Percentiles rank a stretch among this genome's conserved stretches.
phyloP scores from a whole-genome alignment of 1,140 invertebrate species.

The Bombus vancouverensis region DNA sequence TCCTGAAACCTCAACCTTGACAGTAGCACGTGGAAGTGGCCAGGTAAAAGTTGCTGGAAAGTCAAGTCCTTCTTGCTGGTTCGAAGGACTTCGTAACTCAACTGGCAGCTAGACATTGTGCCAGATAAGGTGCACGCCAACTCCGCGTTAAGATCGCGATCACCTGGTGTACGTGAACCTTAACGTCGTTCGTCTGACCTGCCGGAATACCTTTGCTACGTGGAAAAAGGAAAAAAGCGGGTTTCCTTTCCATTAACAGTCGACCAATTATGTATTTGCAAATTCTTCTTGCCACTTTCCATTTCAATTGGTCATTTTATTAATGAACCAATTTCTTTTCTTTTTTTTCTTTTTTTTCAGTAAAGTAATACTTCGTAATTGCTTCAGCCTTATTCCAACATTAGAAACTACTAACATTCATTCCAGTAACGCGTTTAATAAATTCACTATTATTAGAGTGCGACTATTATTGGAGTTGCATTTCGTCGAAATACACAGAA shows the following conservation, averaged over 20 bases:
- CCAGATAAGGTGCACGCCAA: conserved; percentile 75
- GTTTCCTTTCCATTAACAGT: conserved; percentile 6
- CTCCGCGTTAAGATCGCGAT: conserved; percentile 74
- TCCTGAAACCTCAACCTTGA: conserved; percentile 59
- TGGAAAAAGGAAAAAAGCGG: no score
- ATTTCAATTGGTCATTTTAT: no score
- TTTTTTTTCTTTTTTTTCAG: no score
- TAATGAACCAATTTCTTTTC: no score
- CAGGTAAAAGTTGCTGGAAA: conserved; percentile 23
- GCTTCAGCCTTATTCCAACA: no score
- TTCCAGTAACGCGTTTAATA: no score
- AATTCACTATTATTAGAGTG: no score
- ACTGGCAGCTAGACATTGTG: conserved; percentile 8
- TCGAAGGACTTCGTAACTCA: conserved; percentile 30
- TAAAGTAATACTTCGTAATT: no score
- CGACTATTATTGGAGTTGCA: no score
- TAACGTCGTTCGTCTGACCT: conserved; percentile 22
- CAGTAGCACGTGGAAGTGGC: neutral
- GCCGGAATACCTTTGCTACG: conserved; percentile 5
- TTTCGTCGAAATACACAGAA: no score
- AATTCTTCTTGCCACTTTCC: no score
- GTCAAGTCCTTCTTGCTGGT: conserved; percentile 24
- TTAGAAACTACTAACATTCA: no score
- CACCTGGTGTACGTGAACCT: conserved; percentile 51
- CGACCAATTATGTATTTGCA: neutral